Evolutionary conservation across 2,888 invertebrate species (phyloP).

Genomic region (Seira sanloemensis): DNA sequence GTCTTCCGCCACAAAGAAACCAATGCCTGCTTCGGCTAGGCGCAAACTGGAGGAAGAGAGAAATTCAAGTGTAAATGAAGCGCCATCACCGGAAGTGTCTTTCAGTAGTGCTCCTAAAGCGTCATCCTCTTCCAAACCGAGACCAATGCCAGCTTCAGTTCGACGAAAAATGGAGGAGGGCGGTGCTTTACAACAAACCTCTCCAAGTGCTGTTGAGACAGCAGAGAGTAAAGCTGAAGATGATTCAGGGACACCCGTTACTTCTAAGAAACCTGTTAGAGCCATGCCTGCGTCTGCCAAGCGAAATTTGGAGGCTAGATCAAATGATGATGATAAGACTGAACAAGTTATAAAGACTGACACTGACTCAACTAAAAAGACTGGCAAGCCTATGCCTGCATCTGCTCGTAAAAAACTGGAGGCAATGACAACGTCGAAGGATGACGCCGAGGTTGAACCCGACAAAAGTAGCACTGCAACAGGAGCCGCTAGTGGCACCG

Average conservation of each 20-base stretch:
- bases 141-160: constrained; percentile 8
- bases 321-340: not conserved
- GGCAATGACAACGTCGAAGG: not conserved
- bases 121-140: not conserved
- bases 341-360: not conserved
- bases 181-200: not conserved
- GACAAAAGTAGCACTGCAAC: no score
- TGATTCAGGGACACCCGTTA: not conserved
- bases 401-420: constrained; percentile 6
- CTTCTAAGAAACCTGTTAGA: not conserved
- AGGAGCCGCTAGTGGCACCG: not conserved
- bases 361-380: not conserved
- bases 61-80: not conserved
- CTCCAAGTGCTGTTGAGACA: no score
- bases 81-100: not conserved
- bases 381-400: not conserved
- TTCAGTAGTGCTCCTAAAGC: not conserved
- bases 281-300: constrained; percentile 36
- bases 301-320: constrained; percentile 7
- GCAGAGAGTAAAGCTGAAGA: no score
- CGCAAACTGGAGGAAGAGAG: not conserved
- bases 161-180: not conserved
- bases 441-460: no score
- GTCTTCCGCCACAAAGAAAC: not conserved
- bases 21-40: not conserved